Evolutionary conservation across 2,888 invertebrate genomes (phyloP), one percentile per base, ranked within the genome.

Genomic region (Drosophila ezoana): DNA sequence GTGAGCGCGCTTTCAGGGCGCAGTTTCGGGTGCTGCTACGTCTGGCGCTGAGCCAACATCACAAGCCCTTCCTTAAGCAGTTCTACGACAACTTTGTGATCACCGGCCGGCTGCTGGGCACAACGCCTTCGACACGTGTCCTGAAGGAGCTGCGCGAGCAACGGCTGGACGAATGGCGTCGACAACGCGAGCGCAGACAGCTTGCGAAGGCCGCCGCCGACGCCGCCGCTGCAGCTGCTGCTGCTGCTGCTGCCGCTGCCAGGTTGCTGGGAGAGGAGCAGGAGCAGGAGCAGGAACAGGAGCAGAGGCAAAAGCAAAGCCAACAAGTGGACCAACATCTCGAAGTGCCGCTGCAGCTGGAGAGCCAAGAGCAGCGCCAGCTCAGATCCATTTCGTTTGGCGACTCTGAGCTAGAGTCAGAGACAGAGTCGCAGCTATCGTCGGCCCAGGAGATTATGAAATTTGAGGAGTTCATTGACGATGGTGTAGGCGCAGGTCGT

Each of bases 21-120:
- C 92, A 91, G 79, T 91, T 92, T 71, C 91, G 92, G 53, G 71
- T 87, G 76, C 83, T 90, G 57, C 76, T 92, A 51, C 89, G 91
- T 65, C 71, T 89, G 79, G 92, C 92, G 57, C 76, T 91, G 40
- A 89, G 83, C 72, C 86, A 90, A 72, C 91, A 91, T 67, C 90
- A 91, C 63, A 92, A 91, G 80, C 89, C 89, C 70, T 92, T 92
- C 75, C 87, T 92, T 69, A 91, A 91, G 79, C 86, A 91, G 69
- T 90, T 92, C 83, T 90, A 90, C 73, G 88, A 90, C 58, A 90
- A 91, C 73, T 89, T 92, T 70, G 88, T 92, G 49, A 72, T 89
- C 38, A 90, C 85, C 59, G 92, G 92, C 4, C 81, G 85, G 10
- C 66, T 90, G 48, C 51, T 89, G 71, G 90, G 91, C 57, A 90